Base-by-base conservation (phyloP, 2,888 invertebrate genomes). In the Kuschelorhynchus macadamiae region DNA sequence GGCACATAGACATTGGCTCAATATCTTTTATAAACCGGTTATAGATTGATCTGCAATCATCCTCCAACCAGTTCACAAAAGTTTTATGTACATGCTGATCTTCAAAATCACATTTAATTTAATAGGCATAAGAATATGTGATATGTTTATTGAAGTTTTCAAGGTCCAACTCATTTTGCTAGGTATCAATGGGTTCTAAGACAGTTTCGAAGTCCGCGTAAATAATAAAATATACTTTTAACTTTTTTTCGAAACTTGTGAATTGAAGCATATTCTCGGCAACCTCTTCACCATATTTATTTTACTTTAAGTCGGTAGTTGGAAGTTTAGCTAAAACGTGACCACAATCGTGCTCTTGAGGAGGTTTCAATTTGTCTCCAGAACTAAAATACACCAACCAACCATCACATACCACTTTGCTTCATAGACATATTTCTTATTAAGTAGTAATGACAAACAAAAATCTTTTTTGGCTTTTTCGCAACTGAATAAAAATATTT, bases 131-230 rank as follows among this genome's bases (percentile, higher is more conserved):
- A 46, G 46, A 46, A 20, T 46, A 46, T 8, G 18, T 20, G 21
- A 21, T 21, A 46, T 18, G 3, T 11, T 20, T 21, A 16, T 21
- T 8, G 12, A 11, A 36, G 2, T 5, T 42, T 42, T 46, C 46
- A n/a, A 21, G 42, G 9, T 42, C 17, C 11, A 46, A n/a, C 20
- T 46, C 12, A 21, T 12, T 46, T 46, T 18, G 11, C 46, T 20
- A 8, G 18, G 46, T 46, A 18, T 46, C 11, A 2, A 36, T 2
- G 11, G 36, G 36, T 9, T 36, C 36, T 7, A 11, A 36, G 14
- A 20, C 4, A 11, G 52, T 52, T 9, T 52, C 52, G 18, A 32
- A 49, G 12, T 49, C 49, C 4, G 52, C 32, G n/a, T 52, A 52
- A 16, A 52, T 14, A 52, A 52, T 12, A 52, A 32, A 32, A 17